A percentile compares a stretch with the other conserved stretches of the same genome.
These are phyloP conservation scores for Orchestia grillus DNA, from an alignment of 1,140 invertebrate species.

Conservation along the genomic window DNA sequence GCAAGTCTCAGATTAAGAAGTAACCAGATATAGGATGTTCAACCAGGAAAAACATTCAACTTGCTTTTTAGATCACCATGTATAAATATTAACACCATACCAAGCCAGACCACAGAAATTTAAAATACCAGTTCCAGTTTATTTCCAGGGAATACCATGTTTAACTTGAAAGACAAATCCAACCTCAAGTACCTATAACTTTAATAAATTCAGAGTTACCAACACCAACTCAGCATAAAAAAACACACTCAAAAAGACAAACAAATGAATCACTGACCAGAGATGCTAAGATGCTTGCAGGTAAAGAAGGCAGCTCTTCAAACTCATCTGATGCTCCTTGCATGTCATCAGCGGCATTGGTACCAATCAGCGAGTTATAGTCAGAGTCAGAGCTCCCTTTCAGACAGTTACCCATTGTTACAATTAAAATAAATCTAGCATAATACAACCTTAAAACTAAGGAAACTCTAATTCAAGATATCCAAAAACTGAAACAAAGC, in stretches of 20 bases:
- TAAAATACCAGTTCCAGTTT: too few relatives aligned
- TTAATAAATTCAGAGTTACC: neutral
- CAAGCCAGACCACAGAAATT: too few relatives aligned
- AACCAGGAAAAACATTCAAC: too few relatives aligned
- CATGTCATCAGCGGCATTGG: constrained; percentile 14
- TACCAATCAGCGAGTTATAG: constrained; percentile 5
- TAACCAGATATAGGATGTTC: too few relatives aligned
- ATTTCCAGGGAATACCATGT: too few relatives aligned
- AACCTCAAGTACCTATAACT: neutral
- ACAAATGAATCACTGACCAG: constrained; percentile 20
- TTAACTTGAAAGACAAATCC: neutral
- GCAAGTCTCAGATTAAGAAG: too few relatives aligned
- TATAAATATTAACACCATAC: too few relatives aligned
- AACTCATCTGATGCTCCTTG: neutral
- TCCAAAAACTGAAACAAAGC: too few relatives aligned
- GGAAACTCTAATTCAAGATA: neutral
- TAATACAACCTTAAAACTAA: neutral
- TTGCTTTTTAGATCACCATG: too few relatives aligned
- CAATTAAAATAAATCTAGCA: neutral
- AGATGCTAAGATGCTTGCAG: constrained; percentile 19
- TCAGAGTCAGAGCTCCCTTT: constrained; percentile 37
- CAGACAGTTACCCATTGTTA: constrained; percentile 24
- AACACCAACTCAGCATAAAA: neutral
- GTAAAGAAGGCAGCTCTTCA: constrained; percentile 21
- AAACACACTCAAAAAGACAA: neutral